These are phyloP conservation scores for Atopsyche davidsoni DNA, from an alignment of 1,140 invertebrate genomes.

Conservation along the genomic window DNA sequence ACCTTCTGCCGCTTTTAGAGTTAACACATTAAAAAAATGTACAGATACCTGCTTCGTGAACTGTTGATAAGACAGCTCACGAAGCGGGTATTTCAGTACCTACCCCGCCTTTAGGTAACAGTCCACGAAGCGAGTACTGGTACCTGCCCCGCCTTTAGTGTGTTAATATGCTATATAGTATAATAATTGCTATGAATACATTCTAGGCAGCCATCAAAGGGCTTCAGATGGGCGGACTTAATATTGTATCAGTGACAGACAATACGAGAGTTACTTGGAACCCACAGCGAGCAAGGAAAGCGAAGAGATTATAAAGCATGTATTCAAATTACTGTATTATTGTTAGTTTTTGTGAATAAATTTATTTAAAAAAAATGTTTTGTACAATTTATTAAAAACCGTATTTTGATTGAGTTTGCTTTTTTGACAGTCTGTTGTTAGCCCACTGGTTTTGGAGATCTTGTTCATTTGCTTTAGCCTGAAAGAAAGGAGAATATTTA, in stretches of 20 bases:
- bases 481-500: constrained; percentile 35
- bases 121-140: no score
- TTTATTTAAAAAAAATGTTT: constrained; percentile 11
- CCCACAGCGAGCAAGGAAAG: constrained; percentile 69
- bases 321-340: not conserved
- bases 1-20: no score
- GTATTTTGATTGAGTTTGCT: constrained; percentile 85
- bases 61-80: no score
- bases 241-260: constrained; percentile 88
- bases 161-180: no score
- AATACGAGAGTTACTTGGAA: constrained; percentile 73
- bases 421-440: constrained; percentile 72
- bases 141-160: no score
- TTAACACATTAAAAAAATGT: no score
- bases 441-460: constrained; percentile 93
- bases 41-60: no score
- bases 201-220: constrained; percentile 88
- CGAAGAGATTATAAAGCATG: constrained; percentile 64
- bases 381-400: constrained; percentile 59
- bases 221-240: constrained; percentile 79
- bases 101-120: no score
- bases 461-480: constrained; percentile 89
- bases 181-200: no score
- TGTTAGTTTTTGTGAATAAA: not conserved
- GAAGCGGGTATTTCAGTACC: no score